Percentiles rank a stretch among this genome's conserved stretches.
Conservation (phyloP, 2,888 invertebrate genomes). For the Cremastinae sp. region DNA sequence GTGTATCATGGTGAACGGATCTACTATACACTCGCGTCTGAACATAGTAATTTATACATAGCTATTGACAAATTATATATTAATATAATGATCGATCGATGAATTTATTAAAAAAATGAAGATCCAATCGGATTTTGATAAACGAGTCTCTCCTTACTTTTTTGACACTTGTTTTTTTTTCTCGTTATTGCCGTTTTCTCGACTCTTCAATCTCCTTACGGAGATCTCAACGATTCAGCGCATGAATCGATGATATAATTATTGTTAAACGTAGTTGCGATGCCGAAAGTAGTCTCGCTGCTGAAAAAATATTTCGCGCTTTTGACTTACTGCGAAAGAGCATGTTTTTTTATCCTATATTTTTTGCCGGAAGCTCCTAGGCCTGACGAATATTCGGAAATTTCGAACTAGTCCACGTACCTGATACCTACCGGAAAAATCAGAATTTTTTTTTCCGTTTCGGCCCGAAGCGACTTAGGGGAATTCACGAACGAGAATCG, state of each 20-base stretch:
- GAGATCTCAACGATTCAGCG: slow-evolving; percentile 20
- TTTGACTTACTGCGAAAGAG: too few species aligned
- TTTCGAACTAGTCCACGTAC: slow-evolving; percentile 44
- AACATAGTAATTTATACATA: slow-evolving; percentile 60
- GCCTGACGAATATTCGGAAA: slow-evolving; percentile 33
- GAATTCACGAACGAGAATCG: slow-evolving; percentile 20
- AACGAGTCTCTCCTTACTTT: slow-evolving; percentile 11
- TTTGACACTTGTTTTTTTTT: not conserved
- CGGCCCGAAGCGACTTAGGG: not conserved
- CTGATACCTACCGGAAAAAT: not conserved
- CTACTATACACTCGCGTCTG: slow-evolving; percentile 53
- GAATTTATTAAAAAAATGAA: slow-evolving; percentile 47
- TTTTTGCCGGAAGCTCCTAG: not conserved
- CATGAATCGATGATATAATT: slow-evolving; percentile 1
- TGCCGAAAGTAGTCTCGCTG: too few species aligned
- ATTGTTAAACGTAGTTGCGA: not conserved
- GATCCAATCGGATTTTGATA: slow-evolving; percentile 29
- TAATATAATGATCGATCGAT: slow-evolving; percentile 36
- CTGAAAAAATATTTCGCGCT: too few species aligned
- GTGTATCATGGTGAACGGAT: slow-evolving; percentile 48
- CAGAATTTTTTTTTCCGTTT: not conserved
- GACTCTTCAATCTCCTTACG: not conserved
- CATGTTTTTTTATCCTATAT: slow-evolving; percentile 4
- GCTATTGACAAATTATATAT: slow-evolving; percentile 58
- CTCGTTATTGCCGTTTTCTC: slow-evolving; percentile 2